Conservation (phyloP, 37 sponge, comb jelly and placozoan genomes). For the Aplysina aerophoba region DNA sequence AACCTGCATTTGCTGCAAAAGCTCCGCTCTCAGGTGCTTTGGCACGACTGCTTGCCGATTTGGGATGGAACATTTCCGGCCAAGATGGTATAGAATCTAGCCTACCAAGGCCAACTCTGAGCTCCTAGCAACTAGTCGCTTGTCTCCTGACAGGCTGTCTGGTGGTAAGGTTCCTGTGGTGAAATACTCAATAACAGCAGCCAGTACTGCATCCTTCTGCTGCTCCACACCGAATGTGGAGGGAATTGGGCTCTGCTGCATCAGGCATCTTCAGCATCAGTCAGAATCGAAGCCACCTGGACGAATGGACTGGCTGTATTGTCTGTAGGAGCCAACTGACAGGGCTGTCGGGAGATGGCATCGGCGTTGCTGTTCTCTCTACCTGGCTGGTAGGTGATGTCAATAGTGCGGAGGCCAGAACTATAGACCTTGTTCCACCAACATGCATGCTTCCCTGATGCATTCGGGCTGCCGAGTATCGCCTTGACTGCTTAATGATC, state of each 20-base stretch:
- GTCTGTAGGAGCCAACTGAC: too few species aligned
- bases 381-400: conserved; percentile 33
- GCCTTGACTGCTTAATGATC: conserved; percentile 51
- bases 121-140: conserved; percentile 18
- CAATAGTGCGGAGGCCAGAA: not conserved
- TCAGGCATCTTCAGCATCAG: too few species aligned
- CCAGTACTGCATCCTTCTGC: conserved; percentile 43
- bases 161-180: conserved; percentile 46
- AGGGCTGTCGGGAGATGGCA: conserved; percentile 35
- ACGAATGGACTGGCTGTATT: too few species aligned
- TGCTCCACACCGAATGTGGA: conserved; percentile 32
- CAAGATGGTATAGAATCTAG: conserved; percentile 49
- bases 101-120: conserved; percentile 28
- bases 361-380: conserved; percentile 49
- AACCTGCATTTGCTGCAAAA: conserved; percentile 35
- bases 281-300: too few species aligned
- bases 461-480: conserved; percentile 22
- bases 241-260: too few species aligned
- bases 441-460: conserved; percentile 37
- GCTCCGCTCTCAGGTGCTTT: conserved; percentile 21
- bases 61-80: conserved; percentile 20
- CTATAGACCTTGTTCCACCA: conserved; percentile 52
- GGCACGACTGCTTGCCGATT: conserved; percentile 51
- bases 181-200: conserved; percentile 26
- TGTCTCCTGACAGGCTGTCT: not conserved